Evolutionary conservation across 2,113 vertebrate species (phyloP).

Genomic region (Hydrochoerus hydrochaeris): DNA sequence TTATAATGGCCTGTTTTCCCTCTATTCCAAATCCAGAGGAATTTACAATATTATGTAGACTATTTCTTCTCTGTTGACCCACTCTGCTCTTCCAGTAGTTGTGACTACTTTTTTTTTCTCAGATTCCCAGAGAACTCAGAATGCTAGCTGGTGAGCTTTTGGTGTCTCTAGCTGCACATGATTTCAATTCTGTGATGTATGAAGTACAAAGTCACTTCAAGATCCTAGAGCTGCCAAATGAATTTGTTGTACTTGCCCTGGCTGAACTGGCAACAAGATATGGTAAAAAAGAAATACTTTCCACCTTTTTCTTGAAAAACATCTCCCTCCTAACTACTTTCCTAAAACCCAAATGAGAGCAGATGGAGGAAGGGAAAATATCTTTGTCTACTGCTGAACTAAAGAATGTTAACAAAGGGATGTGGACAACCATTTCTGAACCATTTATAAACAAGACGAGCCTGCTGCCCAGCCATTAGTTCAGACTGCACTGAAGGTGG

Average conservation of each 20-base stretch:
- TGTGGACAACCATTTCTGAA: not conserved
- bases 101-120: not conserved
- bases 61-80: not conserved
- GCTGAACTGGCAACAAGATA: slow-evolving; percentile 77
- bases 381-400: not conserved
- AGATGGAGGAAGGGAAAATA: not conserved
- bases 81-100: not conserved
- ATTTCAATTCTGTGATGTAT: slow-evolving; percentile 81
- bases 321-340: not conserved
- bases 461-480: not conserved
- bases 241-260: slow-evolving; percentile 73
- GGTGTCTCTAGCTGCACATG: slow-evolving; percentile 77
- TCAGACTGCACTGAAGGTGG: not conserved
- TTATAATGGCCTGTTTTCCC: not conserved
- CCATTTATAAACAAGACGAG: not conserved
- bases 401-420: not conserved
- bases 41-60: not conserved
- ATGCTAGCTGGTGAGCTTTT: slow-evolving; percentile 77
- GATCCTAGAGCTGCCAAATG: slow-evolving; percentile 77
- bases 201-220: slow-evolving; percentile 77
- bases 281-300: not conserved
- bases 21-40: not conserved
- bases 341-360: not conserved
- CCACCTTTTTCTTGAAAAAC: not conserved
- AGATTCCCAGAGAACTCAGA: slow-evolving; percentile 73